Percentiles rank a stretch among this genome's conserved stretches.
These are phyloP conservation scores for Colinus virginianus DNA, from an alignment of 2,113 vertebrate species.

Conservation along the genomic window DNA sequence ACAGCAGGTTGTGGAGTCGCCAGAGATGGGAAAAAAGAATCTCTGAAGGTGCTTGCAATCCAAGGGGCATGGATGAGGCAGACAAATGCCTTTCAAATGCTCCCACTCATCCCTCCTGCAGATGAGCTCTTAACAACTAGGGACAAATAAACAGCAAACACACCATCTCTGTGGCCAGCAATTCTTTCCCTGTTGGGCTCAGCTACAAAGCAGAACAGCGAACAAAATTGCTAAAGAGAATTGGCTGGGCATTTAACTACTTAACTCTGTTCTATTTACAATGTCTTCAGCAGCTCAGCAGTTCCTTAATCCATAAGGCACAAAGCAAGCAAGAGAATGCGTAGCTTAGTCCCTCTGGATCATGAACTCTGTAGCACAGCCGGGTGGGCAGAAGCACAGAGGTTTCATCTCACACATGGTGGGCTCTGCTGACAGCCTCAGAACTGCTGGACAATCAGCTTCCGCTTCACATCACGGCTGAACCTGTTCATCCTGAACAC, in stretches of 20 bases:
- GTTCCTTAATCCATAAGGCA: slow-evolving; percentile 7
- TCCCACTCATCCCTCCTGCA: neutral
- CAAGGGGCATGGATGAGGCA: neutral
- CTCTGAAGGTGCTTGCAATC: neutral
- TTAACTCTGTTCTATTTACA: slow-evolving; percentile 59
- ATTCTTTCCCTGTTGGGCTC: slow-evolving; percentile 23
- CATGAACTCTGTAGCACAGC: neutral
- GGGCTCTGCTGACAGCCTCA: slow-evolving; percentile 52
- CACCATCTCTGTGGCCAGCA: neutral
- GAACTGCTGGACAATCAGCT: slow-evolving; percentile 93
- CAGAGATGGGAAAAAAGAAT: slow-evolving; percentile 28
- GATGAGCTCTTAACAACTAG: slow-evolving; percentile 11
- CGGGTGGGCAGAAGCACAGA: neutral
- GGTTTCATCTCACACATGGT: neutral
- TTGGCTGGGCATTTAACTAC: slow-evolving; percentile 40
- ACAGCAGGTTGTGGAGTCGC: neutral
- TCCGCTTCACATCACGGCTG: slow-evolving; percentile 89
- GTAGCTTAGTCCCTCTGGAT: neutral
- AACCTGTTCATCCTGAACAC: slow-evolving; percentile 92
- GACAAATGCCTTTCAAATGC: neutral
- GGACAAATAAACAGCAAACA: slow-evolving; percentile 34
- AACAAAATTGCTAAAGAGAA: slow-evolving; percentile 17
- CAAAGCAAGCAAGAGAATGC: neutral
- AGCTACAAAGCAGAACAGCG: slow-evolving; percentile 43
- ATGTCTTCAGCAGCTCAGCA: slow-evolving; percentile 44